Percentiles rank a stretch among this genome's conserved stretches.
These are phyloP conservation scores for Calyptomena viridis DNA, from an alignment of 2,113 vertebrate species.

Conservation along the genomic window DNA sequence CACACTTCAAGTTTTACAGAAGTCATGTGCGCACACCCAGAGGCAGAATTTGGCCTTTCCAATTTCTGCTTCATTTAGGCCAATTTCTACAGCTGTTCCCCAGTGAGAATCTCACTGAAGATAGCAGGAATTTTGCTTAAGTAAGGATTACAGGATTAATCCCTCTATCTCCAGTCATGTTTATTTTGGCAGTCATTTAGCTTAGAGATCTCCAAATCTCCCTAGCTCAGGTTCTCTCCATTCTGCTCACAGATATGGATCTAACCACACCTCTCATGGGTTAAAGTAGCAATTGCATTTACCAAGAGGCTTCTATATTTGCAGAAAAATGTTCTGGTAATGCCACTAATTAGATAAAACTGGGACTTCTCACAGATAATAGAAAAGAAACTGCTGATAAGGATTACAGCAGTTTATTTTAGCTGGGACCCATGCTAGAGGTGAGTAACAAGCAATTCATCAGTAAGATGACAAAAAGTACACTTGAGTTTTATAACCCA, in stretches of 20 bases:
- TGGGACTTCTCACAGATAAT: not conserved
- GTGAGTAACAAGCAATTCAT: constrained; percentile 30
- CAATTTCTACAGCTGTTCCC: constrained; percentile 32
- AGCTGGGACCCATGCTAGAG: not conserved
- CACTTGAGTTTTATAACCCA: constrained; percentile 16
- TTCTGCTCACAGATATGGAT: not conserved
- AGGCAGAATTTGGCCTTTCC: constrained; percentile 16
- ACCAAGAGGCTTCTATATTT: not conserved
- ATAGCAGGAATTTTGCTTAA: constrained; percentile 44
- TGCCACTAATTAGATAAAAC: constrained; percentile 35
- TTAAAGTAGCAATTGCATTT: not conserved
- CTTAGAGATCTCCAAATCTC: not conserved
- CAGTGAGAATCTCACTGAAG: constrained; percentile 2
- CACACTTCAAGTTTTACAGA: not conserved
- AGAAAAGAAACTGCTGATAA: not conserved
- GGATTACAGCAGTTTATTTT: constrained; percentile 29
- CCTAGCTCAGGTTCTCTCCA: not conserved
- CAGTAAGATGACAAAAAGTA: not conserved
- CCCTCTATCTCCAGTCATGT: constrained; percentile 26
- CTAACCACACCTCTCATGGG: not conserved
- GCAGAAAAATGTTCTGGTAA: not conserved
- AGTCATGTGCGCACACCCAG: not conserved
- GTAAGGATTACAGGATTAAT: constrained; percentile 49
- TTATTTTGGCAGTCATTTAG: constrained; percentile 48
- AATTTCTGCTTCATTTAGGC: constrained; percentile 23